Base-by-base conservation (phyloP, 2,797 vertebrate species). In the Mus spretus region DNA sequence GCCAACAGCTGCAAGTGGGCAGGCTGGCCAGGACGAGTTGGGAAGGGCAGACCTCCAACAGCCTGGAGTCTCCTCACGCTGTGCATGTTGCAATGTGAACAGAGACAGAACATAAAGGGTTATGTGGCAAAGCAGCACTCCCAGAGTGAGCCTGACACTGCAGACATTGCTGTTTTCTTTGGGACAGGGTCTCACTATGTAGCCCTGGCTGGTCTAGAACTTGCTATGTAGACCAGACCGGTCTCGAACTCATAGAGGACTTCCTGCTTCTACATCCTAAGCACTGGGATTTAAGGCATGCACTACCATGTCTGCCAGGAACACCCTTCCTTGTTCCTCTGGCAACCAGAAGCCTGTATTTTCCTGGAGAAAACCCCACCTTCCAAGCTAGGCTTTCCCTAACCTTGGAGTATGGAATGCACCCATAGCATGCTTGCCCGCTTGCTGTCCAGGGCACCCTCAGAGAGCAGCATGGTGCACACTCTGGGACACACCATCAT, bases 71-170 rank as follows among this genome's bases (percentile, higher is more conserved):
- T 28, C 61, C 14, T 22, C 10, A 4, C 22, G 3, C n/a, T n/a
- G 57, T 34, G 0, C 3, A 19, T 70, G 26, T 8, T 55, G 7
- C 14, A 80, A 22, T 53, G 44, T 53, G n/a, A 70, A 20, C 10
- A 57, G 0, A 72, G 55, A 28, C 26, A 15, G 9, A 65, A 3
- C 19, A 3, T 3, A 40, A 10, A 67, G 59, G 44, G 14, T 72
- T 65, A 7, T 1, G 0, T 0, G 40, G 7, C 28, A n/a, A 11
- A 22, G 15, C 6, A 12, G 6, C 0, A 1, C 34, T 11, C 26
- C 6, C 72, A 17, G 28, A 2, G 22, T 37, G 5, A 15, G n/a
- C 2, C 4, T 1, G 92, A 28, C 83, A 55, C 28, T 0, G 4
- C 31, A 40, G 40, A 72, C 70, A 53, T 19, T 4, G 31, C 70